Evolutionary conservation across 2,888 invertebrate genomes (phyloP), one percentile per base, ranked within the genome.

Genomic region (Drosophila mayaguana): DNA sequence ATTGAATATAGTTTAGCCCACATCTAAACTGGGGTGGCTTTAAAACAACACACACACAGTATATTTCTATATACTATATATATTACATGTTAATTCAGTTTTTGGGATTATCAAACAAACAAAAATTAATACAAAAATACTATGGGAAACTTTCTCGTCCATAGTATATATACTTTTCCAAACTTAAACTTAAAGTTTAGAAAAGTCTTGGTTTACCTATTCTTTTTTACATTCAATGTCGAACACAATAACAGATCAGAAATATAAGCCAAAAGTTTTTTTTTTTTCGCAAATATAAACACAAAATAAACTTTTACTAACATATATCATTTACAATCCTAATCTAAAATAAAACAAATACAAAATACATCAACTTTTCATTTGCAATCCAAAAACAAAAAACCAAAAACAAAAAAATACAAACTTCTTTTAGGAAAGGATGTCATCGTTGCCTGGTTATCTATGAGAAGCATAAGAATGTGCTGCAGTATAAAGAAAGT

Each of bases 401-500:
- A 42, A 54, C n/a, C 9, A 48, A 32, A 50, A 14, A 34, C 20
- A n/a, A 20, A 20, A 51, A 51, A 36, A 51, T 5, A 53, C 16
- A 25, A 38, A 40, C 48, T 83, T 96, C 69, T 87, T 86, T 83
- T 96, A 98, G 98, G 92, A 96, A 96, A 94, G 96, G 96, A 92
- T 98, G 98, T 94, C 97, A 97, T 94, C 96, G 97, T 86, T 98
- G 98, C 93, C 96, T 98, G 91, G 98, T 98, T 92, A 97, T 98
- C 94, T 98, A 98, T 93, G 97, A 97, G 93, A 97, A 97, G 93
- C 98, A 98, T 94, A 95, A 96, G 92, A 98, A 98, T 94, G 97
- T 98, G 86, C 95, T 98, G 78, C 98, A 98, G 93, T 98, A 98
- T 94, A 98, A 98, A 96, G 98, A 98, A 95, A 98, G 98, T 98